Percentiles rank a stretch among this genome's conserved stretches.
Evolutionary conservation across 2,888 invertebrate species (phyloP).

Genomic region (Tinea trinotella): DNA sequence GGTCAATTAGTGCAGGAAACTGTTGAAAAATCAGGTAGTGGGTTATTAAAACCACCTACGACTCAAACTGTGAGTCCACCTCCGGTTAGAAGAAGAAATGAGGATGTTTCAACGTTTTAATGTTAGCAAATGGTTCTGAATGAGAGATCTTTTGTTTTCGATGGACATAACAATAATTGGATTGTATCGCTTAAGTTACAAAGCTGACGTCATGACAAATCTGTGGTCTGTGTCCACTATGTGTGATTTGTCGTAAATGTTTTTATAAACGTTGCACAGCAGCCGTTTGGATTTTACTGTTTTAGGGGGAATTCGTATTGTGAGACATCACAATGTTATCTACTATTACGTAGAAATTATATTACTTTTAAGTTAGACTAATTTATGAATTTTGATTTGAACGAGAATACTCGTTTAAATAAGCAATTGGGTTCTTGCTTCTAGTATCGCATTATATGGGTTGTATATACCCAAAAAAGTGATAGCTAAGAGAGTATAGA

Average conservation of each 20-base stretch:
- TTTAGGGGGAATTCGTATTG: not conserved
- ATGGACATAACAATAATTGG: too few relatives aligned
- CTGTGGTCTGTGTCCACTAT: too few relatives aligned
- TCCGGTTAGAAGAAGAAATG: constrained; percentile 30
- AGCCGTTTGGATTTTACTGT: not conserved
- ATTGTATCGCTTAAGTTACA: too few relatives aligned
- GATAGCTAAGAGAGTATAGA: not conserved
- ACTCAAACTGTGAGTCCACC: constrained; percentile 43
- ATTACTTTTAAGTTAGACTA: not conserved
- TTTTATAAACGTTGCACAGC: too few relatives aligned
- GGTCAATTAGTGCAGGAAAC: constrained; percentile 18
- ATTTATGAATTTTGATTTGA: not conserved
- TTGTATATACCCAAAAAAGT: too few relatives aligned
- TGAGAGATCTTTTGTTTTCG: not conserved
- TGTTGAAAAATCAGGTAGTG: constrained; percentile 21
- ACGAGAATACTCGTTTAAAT: not conserved
- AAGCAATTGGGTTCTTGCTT: not conserved
- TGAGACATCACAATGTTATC: not conserved
- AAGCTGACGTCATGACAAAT: too few relatives aligned
- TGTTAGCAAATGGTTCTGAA: not conserved
- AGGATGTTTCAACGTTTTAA: not conserved
- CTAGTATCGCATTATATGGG: too few relatives aligned
- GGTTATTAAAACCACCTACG: constrained; percentile 37
- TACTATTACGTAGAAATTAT: not conserved
- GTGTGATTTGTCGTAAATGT: not conserved